phyloP scores from a whole-genome alignment of 23 tunicate genomes.

The Oikopleura dioica region DNA sequence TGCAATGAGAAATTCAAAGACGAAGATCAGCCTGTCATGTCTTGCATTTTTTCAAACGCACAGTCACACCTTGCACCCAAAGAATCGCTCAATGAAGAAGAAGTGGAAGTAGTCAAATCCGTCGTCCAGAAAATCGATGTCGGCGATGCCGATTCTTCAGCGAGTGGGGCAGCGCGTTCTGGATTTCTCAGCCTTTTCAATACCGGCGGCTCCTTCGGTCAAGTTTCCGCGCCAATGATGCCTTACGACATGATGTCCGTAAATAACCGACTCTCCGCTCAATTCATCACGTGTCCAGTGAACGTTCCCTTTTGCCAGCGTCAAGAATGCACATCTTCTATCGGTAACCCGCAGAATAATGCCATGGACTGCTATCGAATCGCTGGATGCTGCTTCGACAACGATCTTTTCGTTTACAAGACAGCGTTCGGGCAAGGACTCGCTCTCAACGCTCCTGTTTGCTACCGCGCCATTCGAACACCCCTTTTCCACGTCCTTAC shows the following conservation, averaged over 20 bases:
- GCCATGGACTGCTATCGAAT: conserved; percentile 28
- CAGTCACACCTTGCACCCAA: too few species aligned
- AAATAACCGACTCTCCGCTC: background rate
- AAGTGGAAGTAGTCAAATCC: background rate
- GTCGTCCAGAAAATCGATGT: background rate
- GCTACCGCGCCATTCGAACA: conserved; percentile 26
- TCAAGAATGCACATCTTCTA: conserved; percentile 25
- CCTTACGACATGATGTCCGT: background rate
- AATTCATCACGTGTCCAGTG: conserved; percentile 50
- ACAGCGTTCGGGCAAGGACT: conserved; percentile 29
- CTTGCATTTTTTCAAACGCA: too few species aligned
- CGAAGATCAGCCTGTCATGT: too few species aligned
- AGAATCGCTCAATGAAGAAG: background rate
- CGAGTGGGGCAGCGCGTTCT: background rate
- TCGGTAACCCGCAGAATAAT: conserved; percentile 28
- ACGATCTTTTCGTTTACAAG: conserved; percentile 38
- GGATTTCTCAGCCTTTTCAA: background rate
- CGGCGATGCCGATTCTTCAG: background rate
- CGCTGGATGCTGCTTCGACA: conserved; percentile 80
- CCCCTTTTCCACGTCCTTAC: background rate
- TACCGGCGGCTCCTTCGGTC: background rate
- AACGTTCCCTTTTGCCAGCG: conserved; percentile 49
- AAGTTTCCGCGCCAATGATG: background rate
- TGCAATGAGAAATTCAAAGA: too few species aligned
- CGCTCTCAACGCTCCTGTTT: conserved; percentile 55